These are phyloP conservation scores for Myiozetetes cayanensis DNA, from an alignment of 2,113 vertebrate genomes.

Conservation along the genomic window DNA sequence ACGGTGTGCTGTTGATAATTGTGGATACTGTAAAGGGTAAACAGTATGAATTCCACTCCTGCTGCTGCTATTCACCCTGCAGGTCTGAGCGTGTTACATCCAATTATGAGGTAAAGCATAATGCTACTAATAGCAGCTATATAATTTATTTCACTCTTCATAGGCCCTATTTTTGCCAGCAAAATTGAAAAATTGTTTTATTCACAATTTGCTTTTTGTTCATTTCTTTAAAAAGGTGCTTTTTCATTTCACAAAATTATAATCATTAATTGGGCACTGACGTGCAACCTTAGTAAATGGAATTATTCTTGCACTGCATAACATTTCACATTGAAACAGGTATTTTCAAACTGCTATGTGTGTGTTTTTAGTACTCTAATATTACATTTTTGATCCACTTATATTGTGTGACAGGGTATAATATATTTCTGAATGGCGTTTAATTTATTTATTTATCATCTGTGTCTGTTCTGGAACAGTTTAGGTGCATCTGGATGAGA, in stretches of 20 bases:
- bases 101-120: conserved; percentile 80
- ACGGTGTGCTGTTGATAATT: conserved; percentile 81
- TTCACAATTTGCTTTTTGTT: conserved; percentile 78
- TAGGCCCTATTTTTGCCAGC: conserved; percentile 74
- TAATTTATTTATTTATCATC: conserved; percentile 69
- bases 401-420: conserved; percentile 39
- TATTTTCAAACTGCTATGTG: conserved; percentile 69
- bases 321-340: conserved; percentile 60
- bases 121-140: conserved; percentile 78
- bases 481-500: conserved; percentile 38
- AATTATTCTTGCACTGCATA: conserved; percentile 69
- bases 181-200: conserved; percentile 83
- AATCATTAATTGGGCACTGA: conserved; percentile 77
- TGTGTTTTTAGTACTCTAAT: conserved; percentile 65
- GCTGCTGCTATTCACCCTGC: conserved; percentile 68
- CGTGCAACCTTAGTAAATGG: conserved; percentile 59
- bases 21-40: conserved; percentile 83
- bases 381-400: conserved; percentile 58
- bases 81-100: conserved; percentile 76
- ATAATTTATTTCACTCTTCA: conserved; percentile 77
- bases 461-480: conserved; percentile 4
- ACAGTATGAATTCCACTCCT: conserved; percentile 78
- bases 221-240: conserved; percentile 69
- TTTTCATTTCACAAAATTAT: conserved; percentile 74
- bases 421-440: conserved; percentile 53